Percentiles rank a stretch among this genome's conserved stretches.
Conservation (phyloP, 2,113 vertebrate genomes). For the Amia ocellicauda region DNA sequence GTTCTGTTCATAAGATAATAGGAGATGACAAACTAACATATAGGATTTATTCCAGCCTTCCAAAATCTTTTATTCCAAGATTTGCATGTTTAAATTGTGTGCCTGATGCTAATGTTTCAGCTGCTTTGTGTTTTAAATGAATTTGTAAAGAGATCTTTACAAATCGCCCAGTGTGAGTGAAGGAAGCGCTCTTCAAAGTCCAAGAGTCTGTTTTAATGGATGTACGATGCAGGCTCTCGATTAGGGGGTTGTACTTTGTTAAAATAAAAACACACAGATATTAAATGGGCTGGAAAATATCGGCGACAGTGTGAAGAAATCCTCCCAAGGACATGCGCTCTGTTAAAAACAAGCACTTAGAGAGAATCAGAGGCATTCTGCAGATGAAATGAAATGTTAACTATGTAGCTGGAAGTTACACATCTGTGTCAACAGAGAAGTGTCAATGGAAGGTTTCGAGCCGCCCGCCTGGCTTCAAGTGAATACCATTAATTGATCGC, state of each 20-base stretch:
- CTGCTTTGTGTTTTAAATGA: too few species aligned
- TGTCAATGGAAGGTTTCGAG: not conserved
- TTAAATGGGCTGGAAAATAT: conserved; percentile 9
- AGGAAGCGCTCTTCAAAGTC: conserved; percentile 28
- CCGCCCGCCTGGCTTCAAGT: not conserved
- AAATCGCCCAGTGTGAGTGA: conserved; percentile 52
- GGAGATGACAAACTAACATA: too few species aligned
- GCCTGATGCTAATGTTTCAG: too few species aligned
- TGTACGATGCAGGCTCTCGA: not conserved
- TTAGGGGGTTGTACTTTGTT: conserved; percentile 2
- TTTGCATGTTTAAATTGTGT: too few species aligned
- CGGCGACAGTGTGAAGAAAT: not conserved
- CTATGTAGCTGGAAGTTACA: conserved; percentile 3
- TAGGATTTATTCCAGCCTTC: too few species aligned
- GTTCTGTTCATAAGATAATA: too few species aligned
- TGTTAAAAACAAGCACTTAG: not conserved
- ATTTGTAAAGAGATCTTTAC: too few species aligned
- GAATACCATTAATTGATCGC: conserved; percentile 14
- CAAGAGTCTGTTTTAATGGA: not conserved
- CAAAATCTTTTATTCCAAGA: too few species aligned
- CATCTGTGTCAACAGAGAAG: conserved; percentile 1
- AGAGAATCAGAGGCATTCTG: not conserved
- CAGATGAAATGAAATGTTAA: conserved; percentile 7
- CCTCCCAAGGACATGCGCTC: conserved; percentile 1
- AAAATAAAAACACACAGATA: conserved; percentile 5